Evolutionary conservation across 1,140 invertebrate species (phyloP), one percentile per base, ranked within the genome.

Genomic region (Listronotus oregonensis): DNA sequence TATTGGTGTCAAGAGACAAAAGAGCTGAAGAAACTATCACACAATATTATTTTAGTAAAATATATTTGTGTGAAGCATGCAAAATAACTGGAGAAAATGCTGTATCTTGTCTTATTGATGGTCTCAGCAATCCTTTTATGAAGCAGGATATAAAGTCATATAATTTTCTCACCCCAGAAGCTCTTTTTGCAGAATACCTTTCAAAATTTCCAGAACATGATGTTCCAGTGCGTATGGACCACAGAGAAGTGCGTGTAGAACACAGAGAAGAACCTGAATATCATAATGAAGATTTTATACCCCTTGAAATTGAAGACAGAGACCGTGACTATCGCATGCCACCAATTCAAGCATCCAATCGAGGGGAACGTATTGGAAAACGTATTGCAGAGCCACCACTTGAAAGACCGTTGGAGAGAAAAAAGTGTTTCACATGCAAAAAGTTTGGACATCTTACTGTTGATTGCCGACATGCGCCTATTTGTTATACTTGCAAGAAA

Each of bases 61-160:
- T 73, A 46, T 71, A 73, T 54, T 62, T 73, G 40, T 63, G 67
- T 34, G 70, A 73, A 55, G 68, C 67, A 8, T 73, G 71, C 18
- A 73, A 73, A 44, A 70, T 73, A 15, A 68, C 63, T 21, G 71
- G 71, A 18, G 59, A 58, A 47, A 68, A 71, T 62, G 71, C 71
- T 18, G 71, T 73, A 11, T 73, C 71, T 4, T 73, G 71, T 43
- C 37, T 73, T 12, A 71, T 73, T 42, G 71, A 71, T 58, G 71
- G 71, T 44, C 40, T 73, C 12, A 66, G 55, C n/a, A 66, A 73
- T 58, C 65, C 66, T n/a, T 51, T 57, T n/a, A 51, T 73, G 46
- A 71, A 73, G 51, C 56, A 68, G 42, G 54, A 70, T 21, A 66
- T 71, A 3, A 69, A 64, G 57, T 34, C 64, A 11, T 31, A 54